These are phyloP conservation scores for Eulemur rufifrons DNA, from an alignment of 2,113 vertebrate genomes.

Conservation along the genomic window DNA sequence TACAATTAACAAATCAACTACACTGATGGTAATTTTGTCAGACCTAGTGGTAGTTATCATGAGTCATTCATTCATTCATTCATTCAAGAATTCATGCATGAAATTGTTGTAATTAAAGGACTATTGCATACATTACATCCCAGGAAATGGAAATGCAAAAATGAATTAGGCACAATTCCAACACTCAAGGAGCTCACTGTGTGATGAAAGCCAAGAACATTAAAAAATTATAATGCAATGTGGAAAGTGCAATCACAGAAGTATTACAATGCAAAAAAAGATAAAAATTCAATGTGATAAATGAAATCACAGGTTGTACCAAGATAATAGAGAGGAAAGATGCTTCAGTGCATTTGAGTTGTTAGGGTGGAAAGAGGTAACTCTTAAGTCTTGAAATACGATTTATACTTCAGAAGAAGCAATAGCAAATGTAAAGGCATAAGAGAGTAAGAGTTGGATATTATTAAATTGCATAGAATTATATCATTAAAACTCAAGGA, in stretches of 20 bases:
- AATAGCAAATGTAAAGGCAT: not conserved
- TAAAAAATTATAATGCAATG: not conserved
- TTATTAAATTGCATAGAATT: not conserved
- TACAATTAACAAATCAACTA: slow-evolving; percentile 21
- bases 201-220: not conserved
- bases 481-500: not conserved
- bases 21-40: not conserved
- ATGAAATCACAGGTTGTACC: not conserved
- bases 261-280: not conserved
- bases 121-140: not conserved
- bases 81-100: slow-evolving; percentile 30
- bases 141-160: slow-evolving; percentile 48
- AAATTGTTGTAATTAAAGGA: slow-evolving; percentile 56
- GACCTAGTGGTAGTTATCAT: not conserved
- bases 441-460: not conserved
- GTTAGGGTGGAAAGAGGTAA: not conserved
- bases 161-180: slow-evolving; percentile 50
- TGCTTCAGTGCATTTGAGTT: not conserved
- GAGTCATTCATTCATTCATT: slow-evolving; percentile 46
- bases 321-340: not conserved
- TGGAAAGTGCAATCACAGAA: slow-evolving; percentile 9
- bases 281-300: not conserved
- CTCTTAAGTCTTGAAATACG: not conserved
- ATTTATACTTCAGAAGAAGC: not conserved
- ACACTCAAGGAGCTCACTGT: not conserved